Conservation (phyloP, 2,888 invertebrate genomes). For the Trichogramma evanescens region DNA sequence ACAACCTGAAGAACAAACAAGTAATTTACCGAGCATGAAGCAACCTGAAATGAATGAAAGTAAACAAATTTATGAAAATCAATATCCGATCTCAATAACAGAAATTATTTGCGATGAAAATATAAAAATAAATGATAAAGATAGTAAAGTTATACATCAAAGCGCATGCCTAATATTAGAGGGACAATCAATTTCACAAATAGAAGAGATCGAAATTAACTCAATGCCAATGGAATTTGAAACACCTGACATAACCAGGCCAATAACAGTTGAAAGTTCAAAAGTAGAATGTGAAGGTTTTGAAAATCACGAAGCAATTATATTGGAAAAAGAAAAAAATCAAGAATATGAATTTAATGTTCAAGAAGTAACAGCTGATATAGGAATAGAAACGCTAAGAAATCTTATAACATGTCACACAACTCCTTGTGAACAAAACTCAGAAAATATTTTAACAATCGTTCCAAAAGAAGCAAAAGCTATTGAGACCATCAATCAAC, state of each 20-base stretch:
- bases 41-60: no score
- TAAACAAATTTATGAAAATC: no score
- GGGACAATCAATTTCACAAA: slow-evolving; percentile 1
- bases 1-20: no score
- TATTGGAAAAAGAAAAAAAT: slow-evolving; percentile 35
- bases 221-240: background rate
- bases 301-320: slow-evolving; percentile 37
- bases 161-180: background rate
- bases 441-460: slow-evolving; percentile 44
- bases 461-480: slow-evolving; percentile 48
- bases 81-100: no score
- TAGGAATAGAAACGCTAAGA: slow-evolving; percentile 37
- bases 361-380: slow-evolving; percentile 31
- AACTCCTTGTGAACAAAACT: slow-evolving; percentile 40
- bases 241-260: slow-evolving; percentile 25
- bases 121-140: no score
- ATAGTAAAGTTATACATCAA: background rate
- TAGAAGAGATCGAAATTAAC: slow-evolving; percentile 2
- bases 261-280: slow-evolving; percentile 38
- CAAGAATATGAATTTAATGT: slow-evolving; percentile 26
- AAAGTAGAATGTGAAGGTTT: slow-evolving; percentile 46
- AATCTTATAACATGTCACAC: slow-evolving; percentile 46
- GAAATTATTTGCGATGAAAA: no score
- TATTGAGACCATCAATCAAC: slow-evolving; percentile 45
- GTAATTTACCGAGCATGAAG: no score